These are phyloP conservation scores for Chrysemys picta DNA, from an alignment of 2,113 vertebrate species.

Conservation along the genomic window DNA sequence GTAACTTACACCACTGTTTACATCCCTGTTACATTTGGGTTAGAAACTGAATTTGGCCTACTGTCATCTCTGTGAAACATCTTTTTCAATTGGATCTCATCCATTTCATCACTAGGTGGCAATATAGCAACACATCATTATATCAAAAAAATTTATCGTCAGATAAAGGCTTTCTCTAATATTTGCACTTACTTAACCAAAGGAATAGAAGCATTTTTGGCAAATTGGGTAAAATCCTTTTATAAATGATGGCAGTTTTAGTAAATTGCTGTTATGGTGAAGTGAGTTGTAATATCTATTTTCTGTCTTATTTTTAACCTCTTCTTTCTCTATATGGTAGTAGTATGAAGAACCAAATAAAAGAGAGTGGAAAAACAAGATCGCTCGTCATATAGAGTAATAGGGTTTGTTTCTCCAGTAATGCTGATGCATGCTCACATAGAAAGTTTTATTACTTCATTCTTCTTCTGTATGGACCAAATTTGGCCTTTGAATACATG, in stretches of 20 bases:
- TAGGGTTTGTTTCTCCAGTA: neutral
- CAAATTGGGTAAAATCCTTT: neutral
- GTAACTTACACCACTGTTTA: neutral
- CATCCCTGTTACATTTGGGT: neutral
- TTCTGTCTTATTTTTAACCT: neutral
- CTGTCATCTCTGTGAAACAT: neutral
- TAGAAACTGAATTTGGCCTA: neutral
- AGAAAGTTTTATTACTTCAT: neutral
- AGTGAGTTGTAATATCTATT: neutral
- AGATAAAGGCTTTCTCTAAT: neutral
- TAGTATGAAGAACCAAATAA: neutral
- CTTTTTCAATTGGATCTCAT: neutral
- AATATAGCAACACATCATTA: neutral
- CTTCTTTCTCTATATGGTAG: neutral
- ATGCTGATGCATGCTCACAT: neutral
- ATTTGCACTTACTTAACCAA: neutral
- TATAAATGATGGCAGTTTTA: neutral
- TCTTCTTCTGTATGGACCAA: neutral
- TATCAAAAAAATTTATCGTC: neutral
- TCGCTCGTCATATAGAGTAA: neutral
- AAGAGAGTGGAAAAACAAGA: neutral
- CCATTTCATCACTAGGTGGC: slow-evolving; percentile 61
- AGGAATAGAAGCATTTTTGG: neutral
- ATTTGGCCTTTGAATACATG: neutral
- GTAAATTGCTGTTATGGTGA: neutral